A percentile compares a stretch with the other conserved stretches of the same genome.
These are phyloP conservation scores for Piaya cayana DNA, from an alignment of 2,113 vertebrate species.

Conservation along the genomic window DNA sequence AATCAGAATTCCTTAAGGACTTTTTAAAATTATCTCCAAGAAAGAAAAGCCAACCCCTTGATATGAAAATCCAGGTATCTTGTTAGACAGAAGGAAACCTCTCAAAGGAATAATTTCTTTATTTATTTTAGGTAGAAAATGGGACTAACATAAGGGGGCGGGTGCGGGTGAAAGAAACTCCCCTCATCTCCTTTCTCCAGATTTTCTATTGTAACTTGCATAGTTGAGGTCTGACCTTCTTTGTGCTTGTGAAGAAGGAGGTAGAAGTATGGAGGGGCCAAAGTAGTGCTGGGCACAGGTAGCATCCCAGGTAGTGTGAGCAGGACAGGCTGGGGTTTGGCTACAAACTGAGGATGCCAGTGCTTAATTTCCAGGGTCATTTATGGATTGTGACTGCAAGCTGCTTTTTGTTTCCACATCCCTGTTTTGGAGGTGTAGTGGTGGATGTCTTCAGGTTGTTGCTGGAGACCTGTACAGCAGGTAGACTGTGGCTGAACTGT, in stretches of 20 bases:
- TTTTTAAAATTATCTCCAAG: background rate
- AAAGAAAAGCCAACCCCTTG: background rate
- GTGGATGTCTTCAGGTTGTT: background rate
- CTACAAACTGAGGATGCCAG: background rate
- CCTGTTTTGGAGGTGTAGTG: fast-evolving
- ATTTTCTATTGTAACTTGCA: background rate
- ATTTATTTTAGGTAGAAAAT: background rate
- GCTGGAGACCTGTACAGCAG: background rate
- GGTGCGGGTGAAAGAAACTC: fast-evolving
- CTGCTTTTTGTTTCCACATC: background rate
- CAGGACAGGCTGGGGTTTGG: background rate
- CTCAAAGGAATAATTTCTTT: background rate
- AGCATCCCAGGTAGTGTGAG: background rate
- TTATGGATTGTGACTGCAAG: background rate
- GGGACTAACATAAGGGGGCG: background rate
- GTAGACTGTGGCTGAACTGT: fast-evolving
- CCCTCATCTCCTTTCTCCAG: background rate
- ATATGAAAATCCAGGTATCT: background rate
- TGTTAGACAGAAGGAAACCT: background rate
- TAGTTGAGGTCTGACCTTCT: background rate
- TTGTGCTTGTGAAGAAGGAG: background rate
- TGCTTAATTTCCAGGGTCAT: background rate
- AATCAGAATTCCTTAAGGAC: background rate
- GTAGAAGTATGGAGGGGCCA: background rate
- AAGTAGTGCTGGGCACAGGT: background rate